Conservation (phyloP, 1,140 invertebrate species). For the Chymomyza costata region DNA sequence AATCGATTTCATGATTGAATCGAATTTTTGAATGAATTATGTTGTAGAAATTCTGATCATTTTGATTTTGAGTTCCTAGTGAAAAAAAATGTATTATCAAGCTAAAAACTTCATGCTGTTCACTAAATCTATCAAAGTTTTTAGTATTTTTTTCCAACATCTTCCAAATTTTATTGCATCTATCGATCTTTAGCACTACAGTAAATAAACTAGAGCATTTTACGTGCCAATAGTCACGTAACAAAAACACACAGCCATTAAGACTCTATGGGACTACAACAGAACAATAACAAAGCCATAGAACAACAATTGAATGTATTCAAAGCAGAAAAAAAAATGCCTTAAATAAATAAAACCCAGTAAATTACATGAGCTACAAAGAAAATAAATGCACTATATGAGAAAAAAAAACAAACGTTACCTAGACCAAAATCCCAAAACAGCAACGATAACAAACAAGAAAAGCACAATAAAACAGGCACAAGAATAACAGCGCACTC, state of each 20-base stretch:
- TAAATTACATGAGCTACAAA: conserved; percentile 44
- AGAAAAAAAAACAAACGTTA: not conserved
- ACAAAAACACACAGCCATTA: conserved; percentile 5
- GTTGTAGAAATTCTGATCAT: no score
- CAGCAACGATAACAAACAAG: conserved; percentile 21
- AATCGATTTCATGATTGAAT: no score
- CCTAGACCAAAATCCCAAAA: conserved; percentile 6
- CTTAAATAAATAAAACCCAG: conserved; percentile 60
- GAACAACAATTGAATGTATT: conserved; percentile 1
- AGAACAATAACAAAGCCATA: conserved; percentile 24
- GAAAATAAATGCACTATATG: conserved; percentile 28
- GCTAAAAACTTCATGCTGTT: no score
- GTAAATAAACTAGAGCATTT: not conserved
- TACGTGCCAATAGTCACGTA: conserved; percentile 34
- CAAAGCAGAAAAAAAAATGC: conserved; percentile 38
- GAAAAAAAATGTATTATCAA: no score
- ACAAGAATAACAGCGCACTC: conserved; percentile 25
- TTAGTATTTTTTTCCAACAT: no score
- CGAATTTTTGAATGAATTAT: no score
- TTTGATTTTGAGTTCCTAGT: no score
- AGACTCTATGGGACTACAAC: conserved; percentile 1
- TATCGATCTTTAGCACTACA: conserved; percentile 6
- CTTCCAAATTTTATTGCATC: conserved; percentile 2
- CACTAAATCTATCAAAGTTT: no score
- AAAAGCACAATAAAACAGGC: conserved; percentile 9